These are phyloP conservation scores for Pocillopora meandrina DNA, from an alignment of 92 coral and sea anemone species.

Conservation along the genomic window DNA sequence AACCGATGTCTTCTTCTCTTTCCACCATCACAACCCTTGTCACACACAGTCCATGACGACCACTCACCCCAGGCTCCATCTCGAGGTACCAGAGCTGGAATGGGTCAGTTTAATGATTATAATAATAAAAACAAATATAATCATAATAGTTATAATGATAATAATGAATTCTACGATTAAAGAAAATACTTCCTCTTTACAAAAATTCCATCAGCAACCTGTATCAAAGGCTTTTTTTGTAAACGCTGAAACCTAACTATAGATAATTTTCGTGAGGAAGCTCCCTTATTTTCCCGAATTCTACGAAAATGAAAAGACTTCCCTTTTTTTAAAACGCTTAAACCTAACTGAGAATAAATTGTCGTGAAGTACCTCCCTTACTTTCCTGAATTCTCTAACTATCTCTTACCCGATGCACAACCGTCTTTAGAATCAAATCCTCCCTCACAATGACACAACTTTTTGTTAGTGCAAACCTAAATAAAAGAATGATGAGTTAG, in stretches of 20 bases:
- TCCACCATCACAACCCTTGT: constrained; percentile 60
- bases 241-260: too few species aligned
- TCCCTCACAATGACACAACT: constrained; percentile 56
- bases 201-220: too few species aligned
- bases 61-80: constrained; percentile 65
- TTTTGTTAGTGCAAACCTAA: constrained; percentile 53
- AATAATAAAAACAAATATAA: background rate
- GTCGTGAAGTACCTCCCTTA: too few species aligned
- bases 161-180: too few species aligned
- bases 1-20: constrained; percentile 59
- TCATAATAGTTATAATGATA: too few species aligned
- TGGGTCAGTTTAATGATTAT: background rate
- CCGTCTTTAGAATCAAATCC: constrained; percentile 50
- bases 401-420: constrained; percentile 39
- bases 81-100: constrained; percentile 40
- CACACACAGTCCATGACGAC: constrained; percentile 68
- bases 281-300: too few species aligned
- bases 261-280: too few species aligned
- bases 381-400: background rate
- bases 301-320: too few species aligned
- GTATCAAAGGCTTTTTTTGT: too few species aligned
- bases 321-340: too few species aligned
- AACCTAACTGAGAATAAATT: too few species aligned
- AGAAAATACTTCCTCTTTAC: too few species aligned
- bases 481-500: background rate